Evolutionary conservation across 2,888 invertebrate genomes (phyloP).

Genomic region (Diarsia brunnea): DNA sequence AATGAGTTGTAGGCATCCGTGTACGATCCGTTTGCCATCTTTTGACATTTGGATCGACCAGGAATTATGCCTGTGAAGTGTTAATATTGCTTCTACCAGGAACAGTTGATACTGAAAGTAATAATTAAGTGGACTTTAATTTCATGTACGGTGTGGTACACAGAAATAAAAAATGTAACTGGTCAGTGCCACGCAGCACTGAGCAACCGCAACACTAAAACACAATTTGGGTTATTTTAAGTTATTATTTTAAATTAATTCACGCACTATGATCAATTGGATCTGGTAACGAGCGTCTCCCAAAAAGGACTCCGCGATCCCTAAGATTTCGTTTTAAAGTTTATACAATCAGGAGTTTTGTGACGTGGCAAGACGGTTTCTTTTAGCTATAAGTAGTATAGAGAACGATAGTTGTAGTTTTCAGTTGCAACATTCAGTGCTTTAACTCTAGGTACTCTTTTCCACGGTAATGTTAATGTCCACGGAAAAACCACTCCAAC

Average conservation of each 20-base stretch:
- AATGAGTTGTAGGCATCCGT: constrained; percentile 89
- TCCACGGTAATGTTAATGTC: neutral
- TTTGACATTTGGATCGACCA: constrained; percentile 86
- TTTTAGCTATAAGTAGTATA: neutral
- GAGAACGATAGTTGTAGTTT: neutral
- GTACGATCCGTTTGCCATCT: constrained; percentile 85
- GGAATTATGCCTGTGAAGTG: constrained; percentile 87
- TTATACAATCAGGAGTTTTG: neutral
- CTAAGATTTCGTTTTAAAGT: too few relatives aligned
- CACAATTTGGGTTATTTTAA: neutral
- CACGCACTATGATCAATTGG: neutral
- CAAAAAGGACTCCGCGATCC: neutral
- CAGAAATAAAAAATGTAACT: neutral
- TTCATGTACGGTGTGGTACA: neutral
- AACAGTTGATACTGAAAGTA: constrained; percentile 88
- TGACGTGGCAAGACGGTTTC: neutral
- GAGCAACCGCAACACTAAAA: neutral
- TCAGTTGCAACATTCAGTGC: neutral
- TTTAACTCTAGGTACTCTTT: neutral
- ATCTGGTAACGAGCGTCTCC: neutral
- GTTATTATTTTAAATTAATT: neutral
- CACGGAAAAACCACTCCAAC: neutral
- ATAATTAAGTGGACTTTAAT: neutral
- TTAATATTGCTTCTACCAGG: constrained; percentile 87
- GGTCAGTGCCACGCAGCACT: neutral